phyloP scores from a whole-genome alignment of 2,888 invertebrate species.

The Siphonodentalium dalli region DNA sequence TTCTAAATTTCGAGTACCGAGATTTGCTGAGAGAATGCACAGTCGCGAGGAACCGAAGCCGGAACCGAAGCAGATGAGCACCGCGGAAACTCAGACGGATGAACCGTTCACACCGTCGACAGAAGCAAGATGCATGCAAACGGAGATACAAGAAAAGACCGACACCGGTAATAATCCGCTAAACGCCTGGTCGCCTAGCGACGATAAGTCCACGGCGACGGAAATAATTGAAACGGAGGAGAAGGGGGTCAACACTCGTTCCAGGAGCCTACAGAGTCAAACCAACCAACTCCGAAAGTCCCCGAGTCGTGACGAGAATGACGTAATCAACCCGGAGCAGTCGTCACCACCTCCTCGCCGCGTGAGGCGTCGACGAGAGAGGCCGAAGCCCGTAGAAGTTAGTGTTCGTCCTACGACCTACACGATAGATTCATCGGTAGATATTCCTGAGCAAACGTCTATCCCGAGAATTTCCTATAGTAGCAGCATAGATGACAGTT shows the following conservation, averaged over 20 bases:
- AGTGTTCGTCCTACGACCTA: conserved; percentile 43
- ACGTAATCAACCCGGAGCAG: conserved; percentile 27
- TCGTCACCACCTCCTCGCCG: conserved; percentile 27
- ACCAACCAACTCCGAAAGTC: conserved; percentile 30
- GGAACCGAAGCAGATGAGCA: conserved; percentile 26
- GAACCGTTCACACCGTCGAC: conserved; percentile 26
- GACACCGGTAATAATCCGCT: conserved; percentile 18
- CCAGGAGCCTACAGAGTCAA: conserved; percentile 41
- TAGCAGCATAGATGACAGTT: conserved; percentile 54
- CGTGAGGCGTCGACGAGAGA: conserved; percentile 45
- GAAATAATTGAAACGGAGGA: conserved; percentile 49
- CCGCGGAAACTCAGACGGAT: conserved; percentile 39
- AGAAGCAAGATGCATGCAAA: conserved; percentile 31
- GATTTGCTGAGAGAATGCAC: conserved; percentile 33
- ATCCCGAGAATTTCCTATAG: conserved; percentile 46
- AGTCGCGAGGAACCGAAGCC: conserved; percentile 35
- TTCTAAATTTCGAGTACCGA: conserved; percentile 26
- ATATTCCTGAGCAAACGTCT: conserved; percentile 25
- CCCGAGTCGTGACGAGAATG: conserved; percentile 22
- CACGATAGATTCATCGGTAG: conserved; percentile 30
- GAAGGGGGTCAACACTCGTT: conserved; percentile 57
- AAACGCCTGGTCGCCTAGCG: conserved; percentile 5
- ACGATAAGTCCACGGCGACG: conserved; percentile 45
- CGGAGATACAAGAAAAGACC: conserved; percentile 13
- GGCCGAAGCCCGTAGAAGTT: conserved; percentile 45